Evolutionary conservation across 2,888 invertebrate species (phyloP).

Genomic region (Sycophila texana): DNA sequence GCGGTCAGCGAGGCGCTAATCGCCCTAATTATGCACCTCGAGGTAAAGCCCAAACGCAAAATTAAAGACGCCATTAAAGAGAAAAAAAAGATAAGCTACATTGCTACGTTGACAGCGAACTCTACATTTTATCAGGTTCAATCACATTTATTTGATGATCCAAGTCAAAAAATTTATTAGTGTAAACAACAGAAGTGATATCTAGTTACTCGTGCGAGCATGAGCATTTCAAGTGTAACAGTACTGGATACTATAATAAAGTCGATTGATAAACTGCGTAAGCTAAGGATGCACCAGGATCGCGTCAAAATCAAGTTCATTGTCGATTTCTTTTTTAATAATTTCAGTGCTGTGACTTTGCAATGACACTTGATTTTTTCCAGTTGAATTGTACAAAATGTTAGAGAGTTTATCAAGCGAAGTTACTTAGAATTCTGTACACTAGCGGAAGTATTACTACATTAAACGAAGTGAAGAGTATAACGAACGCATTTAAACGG

Average conservation of each 20-base stretch:
- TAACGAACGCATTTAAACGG: slow-evolving; percentile 20
- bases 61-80: slow-evolving; percentile 61
- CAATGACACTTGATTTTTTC: slow-evolving; percentile 44
- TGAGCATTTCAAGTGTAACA: slow-evolving; percentile 31
- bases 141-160: slow-evolving; percentile 58
- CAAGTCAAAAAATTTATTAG: slow-evolving; percentile 55
- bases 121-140: slow-evolving; percentile 56
- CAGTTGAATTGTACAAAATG: slow-evolving; percentile 35
- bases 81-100: slow-evolving; percentile 6
- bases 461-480: slow-evolving; percentile 26
- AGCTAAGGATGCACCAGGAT: slow-evolving; percentile 20
- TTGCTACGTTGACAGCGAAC: slow-evolving; percentile 54
- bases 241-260: slow-evolving; percentile 43
- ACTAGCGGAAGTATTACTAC: slow-evolving; percentile 46
- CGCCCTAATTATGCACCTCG: slow-evolving; percentile 71
- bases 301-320: slow-evolving; percentile 46
- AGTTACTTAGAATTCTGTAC: slow-evolving; percentile 43
- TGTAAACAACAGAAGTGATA: slow-evolving; percentile 23
- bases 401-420: slow-evolving; percentile 43
- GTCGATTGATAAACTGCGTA: slow-evolving; percentile 39
- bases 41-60: slow-evolving; percentile 70
- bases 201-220: slow-evolving; percentile 13
- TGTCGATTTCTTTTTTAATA: slow-evolving; percentile 47
- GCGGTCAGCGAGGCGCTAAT: slow-evolving; percentile 73
- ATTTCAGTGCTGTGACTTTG: slow-evolving; percentile 48